phyloP scores from a whole-genome alignment of 1,140 invertebrate genomes.

The Zaprionus tsacasi region DNA sequence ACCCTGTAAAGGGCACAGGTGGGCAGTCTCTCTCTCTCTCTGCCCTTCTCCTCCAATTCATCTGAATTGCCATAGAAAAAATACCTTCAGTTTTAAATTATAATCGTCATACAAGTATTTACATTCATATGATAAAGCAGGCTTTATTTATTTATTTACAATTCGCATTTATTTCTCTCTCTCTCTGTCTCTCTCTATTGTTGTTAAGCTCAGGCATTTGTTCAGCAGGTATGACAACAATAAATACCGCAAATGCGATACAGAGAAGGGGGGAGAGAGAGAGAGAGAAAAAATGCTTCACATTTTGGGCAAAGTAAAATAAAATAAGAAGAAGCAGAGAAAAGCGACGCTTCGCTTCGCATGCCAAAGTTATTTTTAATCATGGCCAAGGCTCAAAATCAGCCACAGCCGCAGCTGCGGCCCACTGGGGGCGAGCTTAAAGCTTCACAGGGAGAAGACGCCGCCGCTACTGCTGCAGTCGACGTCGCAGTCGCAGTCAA shows the following conservation, averaged over 20 bases:
- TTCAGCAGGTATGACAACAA: constrained; percentile 12
- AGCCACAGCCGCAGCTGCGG: background rate
- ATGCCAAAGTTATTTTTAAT: constrained; percentile 41
- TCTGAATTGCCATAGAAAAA: background rate
- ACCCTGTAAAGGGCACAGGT: background rate
- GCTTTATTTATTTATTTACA: background rate
- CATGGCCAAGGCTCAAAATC: constrained; percentile 15
- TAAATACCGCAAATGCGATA: constrained; percentile 1
- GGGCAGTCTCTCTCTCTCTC: no score
- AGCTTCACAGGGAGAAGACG: background rate
- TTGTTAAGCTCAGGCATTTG: background rate
- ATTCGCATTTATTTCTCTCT: background rate
- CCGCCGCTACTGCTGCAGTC: background rate
- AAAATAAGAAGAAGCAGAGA: background rate
- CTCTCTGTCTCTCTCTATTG: background rate
- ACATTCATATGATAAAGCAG: background rate
- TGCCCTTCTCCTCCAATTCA: no score
- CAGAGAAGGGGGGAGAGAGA: background rate
- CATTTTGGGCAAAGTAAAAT: constrained; percentile 3
- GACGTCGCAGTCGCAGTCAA: background rate
- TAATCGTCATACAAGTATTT: constrained; percentile 2
- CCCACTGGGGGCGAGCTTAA: constrained; percentile 10
- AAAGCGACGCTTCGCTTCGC: background rate
- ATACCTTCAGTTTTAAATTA: background rate
- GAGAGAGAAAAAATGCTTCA: constrained; percentile 10